Base-by-base conservation (phyloP, 53 echinoderm and acorn worm genomes). In the Paracentrotus lividus region DNA sequence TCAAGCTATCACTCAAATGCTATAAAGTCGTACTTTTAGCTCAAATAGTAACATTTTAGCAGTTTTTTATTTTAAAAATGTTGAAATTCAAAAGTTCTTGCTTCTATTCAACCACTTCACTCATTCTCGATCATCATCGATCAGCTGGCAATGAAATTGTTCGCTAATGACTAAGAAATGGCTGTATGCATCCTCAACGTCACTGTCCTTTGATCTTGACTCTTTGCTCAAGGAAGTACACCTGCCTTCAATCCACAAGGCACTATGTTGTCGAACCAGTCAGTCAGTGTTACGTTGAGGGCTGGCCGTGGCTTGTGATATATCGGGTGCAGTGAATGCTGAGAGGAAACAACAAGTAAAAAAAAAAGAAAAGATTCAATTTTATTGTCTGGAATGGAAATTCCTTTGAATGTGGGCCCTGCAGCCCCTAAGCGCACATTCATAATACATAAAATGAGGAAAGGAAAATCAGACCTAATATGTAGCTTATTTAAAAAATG, bases 311-410 rank as follows among this genome's bases (percentile, higher is more conserved):
- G 54, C 93, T 94, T 1, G 97, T 99, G 85, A 99, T 95, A 72
- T 96, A 99, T 44, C 99, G 90, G 59, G 93, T 96, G 88, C 99
- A 97, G 85, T 96, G 97, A 56, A 99, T 96, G 5, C 99, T 97
- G 27, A 3, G n/a, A n/a, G n/a, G n/a, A n/a, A n/a, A n/a, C 18
- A 6, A 85, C 24, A 1, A 1, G 49, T 0, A 78, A 45, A 78
- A 42, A 14, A 10, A 44, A 23, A 42, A 42, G 77, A 42, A 75
- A n/a, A n/a, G n/a, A n/a, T n/a, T n/a, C n/a, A n/a, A n/a, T n/a
- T n/a, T n/a, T n/a, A n/a, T n/a, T n/a, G n/a, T n/a, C n/a, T n/a
- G n/a, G n/a, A n/a, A n/a, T n/a, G n/a, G n/a, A n/a, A n/a, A n/a
- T n/a, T n/a, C n/a, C n/a, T n/a, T n/a, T n/a, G n/a, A n/a, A n/a